A percentile compares a stretch with the other conserved stretches of the same genome.
Conservation (phyloP, 1,140 invertebrate genomes). For the Neoseiulus cucumeris region DNA sequence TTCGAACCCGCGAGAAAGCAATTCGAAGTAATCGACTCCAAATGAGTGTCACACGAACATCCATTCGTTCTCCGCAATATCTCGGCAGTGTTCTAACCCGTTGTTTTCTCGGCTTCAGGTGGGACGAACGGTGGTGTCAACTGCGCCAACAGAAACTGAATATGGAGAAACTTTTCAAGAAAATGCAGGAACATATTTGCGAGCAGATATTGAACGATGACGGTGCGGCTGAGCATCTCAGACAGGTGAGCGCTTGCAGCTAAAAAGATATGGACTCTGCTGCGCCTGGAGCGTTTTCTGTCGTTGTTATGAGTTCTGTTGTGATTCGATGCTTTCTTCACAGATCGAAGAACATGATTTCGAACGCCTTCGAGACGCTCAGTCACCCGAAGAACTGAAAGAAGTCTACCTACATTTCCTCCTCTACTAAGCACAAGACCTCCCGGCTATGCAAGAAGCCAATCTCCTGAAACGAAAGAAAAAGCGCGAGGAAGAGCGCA, state of each 20-base stretch:
- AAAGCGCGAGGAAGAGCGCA: constrained; percentile 17
- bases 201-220: constrained; percentile 66
- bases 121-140: constrained; percentile 57
- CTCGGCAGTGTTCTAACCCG: not conserved
- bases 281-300: no score
- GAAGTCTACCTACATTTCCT: constrained; percentile 84
- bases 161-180: constrained; percentile 57
- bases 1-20: not conserved
- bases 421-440: constrained; percentile 68
- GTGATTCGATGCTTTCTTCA: no score
- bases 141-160: constrained; percentile 66
- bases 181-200: constrained; percentile 75
- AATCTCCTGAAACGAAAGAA: constrained; percentile 25
- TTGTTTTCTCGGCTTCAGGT: not conserved
- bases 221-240: constrained; percentile 54
- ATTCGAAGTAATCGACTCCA: constrained; percentile 6
- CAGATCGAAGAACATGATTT: constrained; percentile 19
- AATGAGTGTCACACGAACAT: no score
- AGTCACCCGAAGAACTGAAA: constrained; percentile 71
- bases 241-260: constrained; percentile 36
- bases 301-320: no score
- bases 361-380: constrained; percentile 35
- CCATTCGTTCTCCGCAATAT: no score
- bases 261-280: no score
- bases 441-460: constrained; percentile 61